These are phyloP conservation scores for Perdita meconis DNA, from an alignment of 2,888 invertebrate genomes.

Conservation along the genomic window DNA sequence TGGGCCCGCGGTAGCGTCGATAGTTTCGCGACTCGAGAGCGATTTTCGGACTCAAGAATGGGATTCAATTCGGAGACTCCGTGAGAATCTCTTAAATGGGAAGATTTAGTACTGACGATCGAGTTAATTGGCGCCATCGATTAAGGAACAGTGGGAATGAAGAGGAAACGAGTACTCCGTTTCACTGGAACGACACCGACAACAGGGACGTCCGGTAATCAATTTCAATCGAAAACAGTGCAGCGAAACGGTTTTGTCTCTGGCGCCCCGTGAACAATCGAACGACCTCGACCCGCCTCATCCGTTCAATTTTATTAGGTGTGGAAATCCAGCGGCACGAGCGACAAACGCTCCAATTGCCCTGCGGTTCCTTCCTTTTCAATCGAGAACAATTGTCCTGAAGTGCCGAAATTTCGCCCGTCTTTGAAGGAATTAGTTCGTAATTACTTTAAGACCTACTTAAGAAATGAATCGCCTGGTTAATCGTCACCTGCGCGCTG, in stretches of 20 bases:
- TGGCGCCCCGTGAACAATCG: constrained; percentile 54
- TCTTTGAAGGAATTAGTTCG: neutral
- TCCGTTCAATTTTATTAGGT: constrained; percentile 75
- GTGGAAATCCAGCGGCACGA: constrained; percentile 63
- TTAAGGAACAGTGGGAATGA: constrained; percentile 17
- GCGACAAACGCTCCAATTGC: too few species aligned
- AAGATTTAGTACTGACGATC: neutral
- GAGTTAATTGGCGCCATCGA: constrained; percentile 2
- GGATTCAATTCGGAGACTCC: too few species aligned
- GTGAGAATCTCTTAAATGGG: too few species aligned
- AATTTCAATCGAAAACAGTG: constrained; percentile 60
- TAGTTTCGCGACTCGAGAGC: too few species aligned
- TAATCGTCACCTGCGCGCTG: constrained; percentile 12
- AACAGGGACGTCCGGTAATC: constrained; percentile 58
- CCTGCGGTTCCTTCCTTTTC: constrained; percentile 16
- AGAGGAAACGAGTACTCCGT: constrained; percentile 48
- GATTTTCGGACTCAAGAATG: too few species aligned
- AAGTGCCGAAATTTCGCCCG: too few species aligned
- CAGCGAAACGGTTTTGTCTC: constrained; percentile 41
- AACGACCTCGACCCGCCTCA: constrained; percentile 76
- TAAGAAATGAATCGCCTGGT: too few species aligned
- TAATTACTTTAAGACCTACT: too few species aligned
- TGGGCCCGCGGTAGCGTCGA: constrained; percentile 18
- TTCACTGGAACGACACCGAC: constrained; percentile 15
- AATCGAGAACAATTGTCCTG: too few species aligned